Percentiles rank a stretch among this genome's conserved stretches.
Evolutionary conservation across 2,888 invertebrate genomes (phyloP).

Genomic region (Diadegma fenestrale): DNA sequence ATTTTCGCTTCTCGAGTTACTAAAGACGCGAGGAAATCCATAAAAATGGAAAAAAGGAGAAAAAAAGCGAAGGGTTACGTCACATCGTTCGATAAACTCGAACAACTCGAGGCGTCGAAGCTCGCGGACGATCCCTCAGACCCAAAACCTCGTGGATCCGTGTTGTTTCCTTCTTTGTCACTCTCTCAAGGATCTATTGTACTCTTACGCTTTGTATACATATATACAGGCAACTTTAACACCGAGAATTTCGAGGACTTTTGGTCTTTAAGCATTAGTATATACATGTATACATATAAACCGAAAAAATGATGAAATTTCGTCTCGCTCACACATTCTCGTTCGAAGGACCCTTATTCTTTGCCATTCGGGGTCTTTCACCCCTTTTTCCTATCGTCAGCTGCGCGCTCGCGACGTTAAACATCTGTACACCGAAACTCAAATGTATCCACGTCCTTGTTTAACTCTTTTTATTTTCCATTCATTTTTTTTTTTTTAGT

Average conservation of each 20-base stretch:
- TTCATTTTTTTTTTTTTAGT: slow-evolving; percentile 57
- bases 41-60: slow-evolving; percentile 12
- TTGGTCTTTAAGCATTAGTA: slow-evolving; percentile 30
- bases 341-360: slow-evolving; percentile 63
- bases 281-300: slow-evolving; percentile 2
- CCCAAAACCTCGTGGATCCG: slow-evolving; percentile 51
- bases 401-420: slow-evolving; percentile 81
- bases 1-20: slow-evolving; percentile 77
- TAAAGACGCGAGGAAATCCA: slow-evolving; percentile 82
- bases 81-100: slow-evolving; percentile 46
- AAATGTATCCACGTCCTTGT: slow-evolving; percentile 43
- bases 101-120: slow-evolving; percentile 51
- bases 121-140: slow-evolving; percentile 46
- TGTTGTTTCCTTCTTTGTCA: slow-evolving; percentile 38
- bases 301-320: slow-evolving; percentile 53
- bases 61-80: slow-evolving; percentile 80
- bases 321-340: slow-evolving; percentile 64
- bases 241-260: slow-evolving; percentile 51
- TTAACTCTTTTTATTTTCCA: slow-evolving; percentile 55
- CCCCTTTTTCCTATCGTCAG: slow-evolving; percentile 83
- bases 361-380: slow-evolving; percentile 79
- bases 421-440: slow-evolving; percentile 79
- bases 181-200: slow-evolving; percentile 62
- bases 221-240: background rate
- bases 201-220: background rate